These are phyloP conservation scores for Lipophrys pholis DNA, from an alignment of 2,113 vertebrate species.

Conservation along the genomic window DNA sequence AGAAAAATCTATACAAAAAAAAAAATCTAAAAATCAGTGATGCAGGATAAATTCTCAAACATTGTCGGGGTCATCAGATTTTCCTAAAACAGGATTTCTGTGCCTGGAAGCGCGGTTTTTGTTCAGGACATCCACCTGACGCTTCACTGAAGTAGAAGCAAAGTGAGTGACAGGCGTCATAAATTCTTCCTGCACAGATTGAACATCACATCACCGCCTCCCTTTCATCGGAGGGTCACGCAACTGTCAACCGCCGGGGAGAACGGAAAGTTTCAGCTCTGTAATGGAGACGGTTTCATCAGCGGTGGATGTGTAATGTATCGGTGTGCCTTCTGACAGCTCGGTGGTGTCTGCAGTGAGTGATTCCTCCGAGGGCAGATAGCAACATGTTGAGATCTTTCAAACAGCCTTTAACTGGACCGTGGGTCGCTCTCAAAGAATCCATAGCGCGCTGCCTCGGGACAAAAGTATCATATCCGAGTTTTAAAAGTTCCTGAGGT, in stretches of 20 bases:
- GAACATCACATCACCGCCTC: slow-evolving; percentile 22
- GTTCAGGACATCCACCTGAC: not conserved
- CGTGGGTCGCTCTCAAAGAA: slow-evolving; percentile 29
- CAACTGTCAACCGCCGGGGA: slow-evolving; percentile 10
- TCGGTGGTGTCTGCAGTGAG: slow-evolving; percentile 29
- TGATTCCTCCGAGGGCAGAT: slow-evolving; percentile 40
- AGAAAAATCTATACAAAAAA: too few relatives aligned
- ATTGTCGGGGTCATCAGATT: too few relatives aligned
- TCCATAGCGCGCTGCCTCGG: slow-evolving; percentile 47
- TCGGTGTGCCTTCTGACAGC: slow-evolving; percentile 30
- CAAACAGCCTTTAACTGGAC: slow-evolving; percentile 49
- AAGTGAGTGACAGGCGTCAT: slow-evolving; percentile 57
- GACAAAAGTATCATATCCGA: slow-evolving; percentile 21
- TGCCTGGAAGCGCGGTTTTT: too few relatives aligned
- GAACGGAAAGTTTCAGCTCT: slow-evolving; percentile 32
- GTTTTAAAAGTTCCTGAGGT: slow-evolving; percentile 32
- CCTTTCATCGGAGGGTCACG: slow-evolving; percentile 28
- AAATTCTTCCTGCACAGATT: slow-evolving; percentile 8
- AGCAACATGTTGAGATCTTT: slow-evolving; percentile 66
- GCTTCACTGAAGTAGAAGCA: slow-evolving; percentile 1
- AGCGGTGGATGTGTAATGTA: not conserved
- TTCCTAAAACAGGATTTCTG: too few relatives aligned
- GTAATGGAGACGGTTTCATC: not conserved
- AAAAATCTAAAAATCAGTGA: too few relatives aligned
- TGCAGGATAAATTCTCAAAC: too few relatives aligned